Percentiles rank a stretch among this genome's conserved stretches.
phyloP scores from a whole-genome alignment of 2,888 invertebrate genomes.

The Macaria liturata region DNA sequence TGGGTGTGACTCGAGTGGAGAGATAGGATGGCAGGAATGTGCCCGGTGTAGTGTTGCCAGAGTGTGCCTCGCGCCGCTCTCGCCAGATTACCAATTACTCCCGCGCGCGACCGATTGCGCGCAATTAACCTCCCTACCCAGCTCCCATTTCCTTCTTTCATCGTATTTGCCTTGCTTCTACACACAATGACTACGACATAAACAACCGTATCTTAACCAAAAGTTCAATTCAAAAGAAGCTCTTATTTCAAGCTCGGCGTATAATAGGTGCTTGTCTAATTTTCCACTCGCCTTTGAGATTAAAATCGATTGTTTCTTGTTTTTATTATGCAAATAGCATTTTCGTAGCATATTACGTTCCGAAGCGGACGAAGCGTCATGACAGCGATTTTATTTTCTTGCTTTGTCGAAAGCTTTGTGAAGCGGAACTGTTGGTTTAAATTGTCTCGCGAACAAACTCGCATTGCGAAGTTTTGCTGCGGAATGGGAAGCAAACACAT shows the following conservation, averaged over 20 bases:
- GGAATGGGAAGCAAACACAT: conserved; percentile 66
- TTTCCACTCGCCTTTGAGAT: conserved; percentile 27
- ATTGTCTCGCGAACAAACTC: conserved; percentile 63
- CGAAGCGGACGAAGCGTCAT: conserved; percentile 40
- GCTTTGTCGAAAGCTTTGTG: conserved; percentile 61
- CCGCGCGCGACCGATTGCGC: conserved; percentile 56
- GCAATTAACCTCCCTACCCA: conserved; percentile 57
- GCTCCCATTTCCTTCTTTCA: conserved; percentile 65
- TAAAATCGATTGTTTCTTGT: conserved; percentile 35
- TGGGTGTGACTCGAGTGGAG: conserved; percentile 25
- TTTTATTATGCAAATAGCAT: conserved; percentile 48
- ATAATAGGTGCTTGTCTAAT: conserved; percentile 6
- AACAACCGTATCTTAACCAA: neutral
- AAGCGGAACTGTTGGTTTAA: conserved; percentile 55
- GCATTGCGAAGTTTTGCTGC: conserved; percentile 60
- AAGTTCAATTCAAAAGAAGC: conserved; percentile 5
- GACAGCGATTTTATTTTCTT: conserved; percentile 63
- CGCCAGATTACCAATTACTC: conserved; percentile 65
- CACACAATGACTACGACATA: neutral
- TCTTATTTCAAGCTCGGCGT: conserved; percentile 6
- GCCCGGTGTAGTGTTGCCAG: conserved; percentile 26
- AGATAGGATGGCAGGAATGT: conserved; percentile 28
- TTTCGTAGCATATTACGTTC: conserved; percentile 44
- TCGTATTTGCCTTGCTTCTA: conserved; percentile 30
- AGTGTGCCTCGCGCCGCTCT: conserved; percentile 42